Base-by-base conservation (phyloP, 2,797 vertebrate species). In the Euthynnus affinis region DNA sequence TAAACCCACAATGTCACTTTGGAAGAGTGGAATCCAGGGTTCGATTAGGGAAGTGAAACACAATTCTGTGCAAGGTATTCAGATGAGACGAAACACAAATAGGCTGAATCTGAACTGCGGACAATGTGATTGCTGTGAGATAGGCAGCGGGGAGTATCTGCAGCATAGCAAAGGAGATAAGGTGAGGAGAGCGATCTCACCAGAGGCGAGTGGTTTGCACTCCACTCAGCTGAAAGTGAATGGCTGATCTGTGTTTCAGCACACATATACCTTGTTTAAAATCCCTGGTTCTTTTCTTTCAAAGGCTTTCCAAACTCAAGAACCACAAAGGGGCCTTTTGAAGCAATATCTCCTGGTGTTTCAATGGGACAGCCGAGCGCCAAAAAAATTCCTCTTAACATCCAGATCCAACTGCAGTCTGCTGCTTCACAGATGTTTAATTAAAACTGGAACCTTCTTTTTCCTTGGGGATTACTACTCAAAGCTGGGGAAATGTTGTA, bases 351-450 rank as follows among this genome's bases (percentile, higher is more conserved):
- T 91, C 88, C 85, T 72, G 82, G 81, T 86, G 86, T 89, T 93
- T 91, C 84, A 89, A 74, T 76, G 73, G 85, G 80, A 89, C 71
- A 86, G 85, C 85, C 27, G 3, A 78, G 80, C 9, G 23, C 66
- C 61, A 60, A 60, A 67, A 60, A 32, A 55, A 67, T 69, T 68
- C 71, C 73, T 85, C 80, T 87, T 83, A 93, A 93, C 84, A 78
- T 76, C 32, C 76, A 85, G 68, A 92, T 85, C 70, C 77, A 73
- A 76, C 80, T 9, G 55, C 63, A 82, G 79, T 78, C 81, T 77
- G 69, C 84, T 67, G 83, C 76, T 90, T 90, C 78, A 86, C 76
- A 85, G 84, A 90, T 85, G 81, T 91, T 92, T 90, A 89, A 95
- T 93, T 94, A 92, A 92, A 92, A 89, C 78, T 34, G 52, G 75